A percentile compares a stretch with the other conserved stretches of the same genome.
Evolutionary conservation across 1,140 invertebrate species (phyloP).

Genomic region (Andricus grossulariae): DNA sequence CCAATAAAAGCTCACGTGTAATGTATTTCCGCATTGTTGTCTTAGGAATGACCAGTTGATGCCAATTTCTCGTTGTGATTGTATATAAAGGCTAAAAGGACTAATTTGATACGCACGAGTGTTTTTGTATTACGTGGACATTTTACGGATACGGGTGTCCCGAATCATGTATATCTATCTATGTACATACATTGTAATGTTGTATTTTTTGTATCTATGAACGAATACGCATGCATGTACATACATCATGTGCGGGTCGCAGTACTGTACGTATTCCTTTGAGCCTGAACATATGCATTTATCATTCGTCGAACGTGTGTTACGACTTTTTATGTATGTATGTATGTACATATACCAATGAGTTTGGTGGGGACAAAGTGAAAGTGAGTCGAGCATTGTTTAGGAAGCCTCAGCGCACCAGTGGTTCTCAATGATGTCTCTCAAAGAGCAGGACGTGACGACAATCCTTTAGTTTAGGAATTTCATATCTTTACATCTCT

Average conservation of each 20-base stretch:
- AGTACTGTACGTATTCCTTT: constrained; percentile 17
- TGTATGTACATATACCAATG: constrained; percentile 38
- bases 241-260: constrained; percentile 19
- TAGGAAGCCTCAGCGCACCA: constrained; percentile 72
- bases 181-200: background rate
- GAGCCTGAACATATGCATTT: constrained; percentile 25
- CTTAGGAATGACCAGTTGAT: background rate
- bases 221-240: constrained; percentile 1
- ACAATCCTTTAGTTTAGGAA: background rate
- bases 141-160: constrained; percentile 28
- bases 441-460: background rate
- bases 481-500: background rate
- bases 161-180: background rate
- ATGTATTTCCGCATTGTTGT: constrained; percentile 2
- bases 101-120: constrained; percentile 29
- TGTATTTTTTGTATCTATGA: constrained; percentile 3
- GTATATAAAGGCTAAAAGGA: constrained; percentile 1
- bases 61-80: constrained; percentile 21
- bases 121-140: constrained; percentile 21
- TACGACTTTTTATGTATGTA: constrained; percentile 35
- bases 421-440: constrained; percentile 63
- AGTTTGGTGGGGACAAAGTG: constrained; percentile 66
- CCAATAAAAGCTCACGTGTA: background rate
- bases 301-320: constrained; percentile 46
- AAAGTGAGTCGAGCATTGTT: constrained; percentile 76